Conservation (phyloP, 2,888 invertebrate genomes). For the Xiphydria camelus region DNA sequence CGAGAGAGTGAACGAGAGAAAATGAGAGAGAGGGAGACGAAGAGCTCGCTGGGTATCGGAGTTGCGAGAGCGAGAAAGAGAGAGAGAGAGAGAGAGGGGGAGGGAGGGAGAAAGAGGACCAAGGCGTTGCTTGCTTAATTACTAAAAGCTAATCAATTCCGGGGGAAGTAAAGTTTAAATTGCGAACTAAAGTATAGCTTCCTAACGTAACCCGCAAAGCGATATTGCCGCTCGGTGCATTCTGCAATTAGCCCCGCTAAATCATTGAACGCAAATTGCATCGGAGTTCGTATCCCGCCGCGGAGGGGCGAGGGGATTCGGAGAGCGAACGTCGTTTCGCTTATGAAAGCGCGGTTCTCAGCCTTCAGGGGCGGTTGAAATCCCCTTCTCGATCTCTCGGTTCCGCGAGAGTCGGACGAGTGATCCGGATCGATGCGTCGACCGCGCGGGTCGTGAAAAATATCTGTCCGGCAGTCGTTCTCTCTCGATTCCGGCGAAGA, state of each 20-base stretch:
- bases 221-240: constrained; percentile 47
- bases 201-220: constrained; percentile 41
- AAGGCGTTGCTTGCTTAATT: constrained; percentile 58
- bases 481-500: too few species aligned
- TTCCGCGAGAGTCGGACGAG: too few species aligned
- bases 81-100: constrained; percentile 11
- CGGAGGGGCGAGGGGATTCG: too few species aligned
- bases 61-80: constrained; percentile 14
- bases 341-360: too few species aligned
- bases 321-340: too few species aligned
- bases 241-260: constrained; percentile 58
- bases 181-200: constrained; percentile 59
- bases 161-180: constrained; percentile 59
- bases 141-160: constrained; percentile 59
- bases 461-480: too few species aligned
- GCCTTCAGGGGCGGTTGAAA: too few species aligned
- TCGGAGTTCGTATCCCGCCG: too few species aligned
- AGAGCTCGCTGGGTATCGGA: constrained; percentile 17
- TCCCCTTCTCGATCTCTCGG: too few species aligned
- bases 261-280: constrained; percentile 58
- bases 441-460: too few species aligned
- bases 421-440: too few species aligned
- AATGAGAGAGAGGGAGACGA: constrained; percentile 21
- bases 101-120: constrained; percentile 31
- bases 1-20: constrained; percentile 23